Conservation (phyloP, 1,140 invertebrate species). For the Drosophila repletoides region DNA sequence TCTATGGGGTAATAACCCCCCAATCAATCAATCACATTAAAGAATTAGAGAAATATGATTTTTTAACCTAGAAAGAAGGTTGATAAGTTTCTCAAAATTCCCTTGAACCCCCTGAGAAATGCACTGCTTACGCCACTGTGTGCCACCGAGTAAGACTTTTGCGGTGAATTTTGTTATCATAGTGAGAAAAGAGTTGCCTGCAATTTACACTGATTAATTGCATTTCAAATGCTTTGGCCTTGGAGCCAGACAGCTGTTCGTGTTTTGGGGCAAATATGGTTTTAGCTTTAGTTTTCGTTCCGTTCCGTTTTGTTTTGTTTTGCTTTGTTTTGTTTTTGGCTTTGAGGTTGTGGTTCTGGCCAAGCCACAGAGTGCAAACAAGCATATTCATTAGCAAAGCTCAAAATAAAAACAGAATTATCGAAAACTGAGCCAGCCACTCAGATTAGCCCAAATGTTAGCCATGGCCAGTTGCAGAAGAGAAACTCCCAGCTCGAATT, state of each 20-base stretch:
- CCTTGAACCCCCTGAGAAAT: too few species aligned
- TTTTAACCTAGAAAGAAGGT: too few species aligned
- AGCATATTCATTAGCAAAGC: constrained; percentile 66
- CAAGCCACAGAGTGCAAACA: constrained; percentile 50
- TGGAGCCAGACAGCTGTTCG: constrained; percentile 24
- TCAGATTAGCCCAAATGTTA: constrained; percentile 41
- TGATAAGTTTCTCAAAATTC: too few species aligned
- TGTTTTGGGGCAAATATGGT: too few species aligned
- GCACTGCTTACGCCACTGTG: too few species aligned
- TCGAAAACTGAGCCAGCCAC: background rate
- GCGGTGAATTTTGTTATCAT: constrained; percentile 51
- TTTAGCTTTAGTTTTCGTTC: too few species aligned
- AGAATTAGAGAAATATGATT: too few species aligned
- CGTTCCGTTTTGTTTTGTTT: too few species aligned
- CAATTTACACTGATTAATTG: constrained; percentile 71
- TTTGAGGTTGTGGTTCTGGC: constrained; percentile 12
- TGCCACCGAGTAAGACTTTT: constrained; percentile 6
- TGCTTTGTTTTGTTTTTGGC: background rate
- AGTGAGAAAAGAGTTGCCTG: constrained; percentile 38
- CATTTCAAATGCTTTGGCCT: constrained; percentile 64
- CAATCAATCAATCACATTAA: too few species aligned
- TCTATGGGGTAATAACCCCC: too few species aligned
- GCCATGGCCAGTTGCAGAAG: background rate
- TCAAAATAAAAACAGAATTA: constrained; percentile 45
- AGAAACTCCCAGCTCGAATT: constrained; percentile 36